Base-by-base conservation (phyloP, 2,113 vertebrate genomes). In the Chaetura pelagica region DNA sequence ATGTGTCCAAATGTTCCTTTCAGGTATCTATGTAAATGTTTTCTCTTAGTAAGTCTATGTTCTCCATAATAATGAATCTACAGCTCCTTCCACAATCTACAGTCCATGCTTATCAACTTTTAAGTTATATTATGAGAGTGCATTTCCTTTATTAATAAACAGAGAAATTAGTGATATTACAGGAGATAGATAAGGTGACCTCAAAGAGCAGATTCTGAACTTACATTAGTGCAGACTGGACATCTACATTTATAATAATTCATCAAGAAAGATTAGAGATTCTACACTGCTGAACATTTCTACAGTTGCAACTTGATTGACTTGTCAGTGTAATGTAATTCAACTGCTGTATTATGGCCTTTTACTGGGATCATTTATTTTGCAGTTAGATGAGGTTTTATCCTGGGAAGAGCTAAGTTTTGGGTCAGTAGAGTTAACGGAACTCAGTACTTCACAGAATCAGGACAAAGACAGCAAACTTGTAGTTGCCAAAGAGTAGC, bases 1-100 rank as follows among this genome's bases (percentile, higher is more conserved):
- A 75, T 54, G 27, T 49, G 30, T 73, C 51, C n/a, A 89, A 97
- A 91, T 81, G 82, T 81, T 92, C 68, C 73, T 86, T 88, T 46
- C 79, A 75, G 51, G 35, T 62, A 96, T 58, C 48, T 64, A 10
- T 34, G 42, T 76, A 88, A 88, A 90, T 11, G 42, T 77, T 85
- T 90, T 93, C 62, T 58, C 57, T 54, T 55, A 24, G 35, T 71
- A 72, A 61, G 78, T 54, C n/a, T 93, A 76, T 77, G 46, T 38
- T 72, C 29, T 84, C 15, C 19, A 35, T 17, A 73, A 51, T 76
- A 95, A 96, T 42, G 66, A 88, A 83, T 35, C 74, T 17, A 55
- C 27, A 88, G 55, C 20, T 91, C 35, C 22, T 86, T 93, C 77
- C 27, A 35, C 38, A 40, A 34, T 49, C 61, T 73, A 49, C 18